Conservation (phyloP, 2,888 invertebrate genomes). For the Gari tellinella region DNA sequence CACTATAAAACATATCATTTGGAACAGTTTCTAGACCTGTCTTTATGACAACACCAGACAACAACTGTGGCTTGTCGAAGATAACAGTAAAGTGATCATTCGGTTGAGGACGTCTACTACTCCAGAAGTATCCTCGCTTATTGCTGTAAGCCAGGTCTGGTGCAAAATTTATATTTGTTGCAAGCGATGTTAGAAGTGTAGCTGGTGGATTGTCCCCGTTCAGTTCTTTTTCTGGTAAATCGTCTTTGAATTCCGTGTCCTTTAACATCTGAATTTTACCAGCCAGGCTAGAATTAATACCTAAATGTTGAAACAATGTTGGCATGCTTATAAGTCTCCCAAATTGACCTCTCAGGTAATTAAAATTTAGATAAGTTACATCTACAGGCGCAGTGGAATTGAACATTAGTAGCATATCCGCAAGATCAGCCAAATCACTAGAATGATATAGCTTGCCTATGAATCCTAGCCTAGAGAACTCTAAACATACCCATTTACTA, state of each 20-base stretch:
- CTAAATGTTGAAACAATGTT: constrained; percentile 74
- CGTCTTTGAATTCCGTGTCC: constrained; percentile 70
- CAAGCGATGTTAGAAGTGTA: constrained; percentile 80
- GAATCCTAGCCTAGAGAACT: constrained; percentile 75
- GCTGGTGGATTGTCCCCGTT: constrained; percentile 82
- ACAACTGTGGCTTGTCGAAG: constrained; percentile 73
- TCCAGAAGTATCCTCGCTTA: constrained; percentile 84
- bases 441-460: constrained; percentile 73
- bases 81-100: constrained; percentile 81
- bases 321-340: constrained; percentile 61
- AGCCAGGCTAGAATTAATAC: constrained; percentile 66
- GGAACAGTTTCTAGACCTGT: constrained; percentile 77
- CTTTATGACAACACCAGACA: constrained; percentile 76
- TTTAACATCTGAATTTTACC: constrained; percentile 71
- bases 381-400: constrained; percentile 73
- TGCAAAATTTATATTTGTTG: constrained; percentile 77
- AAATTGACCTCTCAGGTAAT: constrained; percentile 63
- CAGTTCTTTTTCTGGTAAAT: constrained; percentile 62
- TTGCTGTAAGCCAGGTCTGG: constrained; percentile 81
- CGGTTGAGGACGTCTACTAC: constrained; percentile 69
- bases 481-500: constrained; percentile 68
- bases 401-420: constrained; percentile 80
- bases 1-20: constrained; percentile 74
- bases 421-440: constrained; percentile 59
- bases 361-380: constrained; percentile 68